These are phyloP conservation scores for Elgonia sp. DNA, from an alignment of 2,888 invertebrate genomes.

Conservation along the genomic window DNA sequence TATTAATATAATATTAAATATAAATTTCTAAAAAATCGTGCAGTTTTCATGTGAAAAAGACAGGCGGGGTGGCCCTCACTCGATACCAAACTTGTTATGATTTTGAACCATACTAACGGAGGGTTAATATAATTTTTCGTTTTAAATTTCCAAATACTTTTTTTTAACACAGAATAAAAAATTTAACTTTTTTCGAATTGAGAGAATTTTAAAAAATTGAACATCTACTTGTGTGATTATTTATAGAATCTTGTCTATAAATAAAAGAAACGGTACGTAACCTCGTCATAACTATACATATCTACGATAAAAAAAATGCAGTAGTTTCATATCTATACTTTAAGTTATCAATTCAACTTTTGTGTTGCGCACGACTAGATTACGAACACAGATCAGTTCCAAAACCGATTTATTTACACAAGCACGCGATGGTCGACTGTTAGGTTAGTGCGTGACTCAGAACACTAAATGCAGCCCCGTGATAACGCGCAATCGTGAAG, in stretches of 20 bases:
- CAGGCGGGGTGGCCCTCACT: too few species aligned
- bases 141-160: too few species aligned
- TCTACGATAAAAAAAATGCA: not conserved
- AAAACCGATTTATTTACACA: conserved; percentile 59
- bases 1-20: too few species aligned
- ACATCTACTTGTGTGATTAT: too few species aligned
- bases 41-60: too few species aligned
- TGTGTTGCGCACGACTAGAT: conserved; percentile 55
- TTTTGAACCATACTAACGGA: too few species aligned
- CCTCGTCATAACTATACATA: not conserved
- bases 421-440: conserved; percentile 68
- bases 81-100: too few species aligned
- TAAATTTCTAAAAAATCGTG: too few species aligned
- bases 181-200: too few species aligned
- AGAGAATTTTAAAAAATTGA: too few species aligned
- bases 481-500: conserved; percentile 67
- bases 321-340: conserved; percentile 11
- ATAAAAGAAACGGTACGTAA: not conserved
- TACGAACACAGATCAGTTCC: conserved; percentile 44
- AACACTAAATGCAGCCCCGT: conserved; percentile 52
- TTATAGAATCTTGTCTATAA: not conserved
- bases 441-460: conserved; percentile 57
- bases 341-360: conserved; percentile 63
- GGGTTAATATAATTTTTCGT: too few species aligned
- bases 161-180: too few species aligned